phyloP scores from a whole-genome alignment of 2,797 vertebrate genomes.

The Caiman crocodilus region DNA sequence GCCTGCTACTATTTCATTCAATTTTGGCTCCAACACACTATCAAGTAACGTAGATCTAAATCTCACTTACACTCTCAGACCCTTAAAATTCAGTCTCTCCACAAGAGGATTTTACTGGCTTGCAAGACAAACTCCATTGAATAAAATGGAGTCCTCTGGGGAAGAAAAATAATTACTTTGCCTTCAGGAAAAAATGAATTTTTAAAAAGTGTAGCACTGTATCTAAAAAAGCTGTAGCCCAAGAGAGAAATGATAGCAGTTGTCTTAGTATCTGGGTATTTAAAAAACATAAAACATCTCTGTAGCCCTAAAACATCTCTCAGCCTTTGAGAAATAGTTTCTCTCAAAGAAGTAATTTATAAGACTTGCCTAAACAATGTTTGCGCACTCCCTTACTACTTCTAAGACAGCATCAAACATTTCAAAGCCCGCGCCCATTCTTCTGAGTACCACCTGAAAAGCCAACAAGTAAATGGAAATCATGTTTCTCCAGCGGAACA shows the following conservation, averaged over 20 bases:
- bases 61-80: neutral
- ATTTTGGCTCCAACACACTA: neutral
- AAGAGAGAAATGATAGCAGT: neutral
- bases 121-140: neutral
- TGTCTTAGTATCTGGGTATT: neutral
- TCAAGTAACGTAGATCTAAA: neutral
- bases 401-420: neutral
- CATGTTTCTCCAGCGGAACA: neutral
- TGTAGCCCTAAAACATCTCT: neutral
- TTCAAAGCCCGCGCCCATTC: neutral
- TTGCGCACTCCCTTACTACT: constrained; percentile 51
- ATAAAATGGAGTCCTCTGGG: neutral
- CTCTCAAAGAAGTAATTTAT: neutral
- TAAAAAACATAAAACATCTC: neutral
- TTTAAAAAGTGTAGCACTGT: neutral
- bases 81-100: neutral
- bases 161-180: neutral
- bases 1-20: neutral
- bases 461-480: neutral
- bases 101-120: neutral
- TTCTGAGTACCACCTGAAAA: neutral
- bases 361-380: neutral
- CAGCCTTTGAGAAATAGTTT: neutral
- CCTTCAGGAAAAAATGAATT: neutral
- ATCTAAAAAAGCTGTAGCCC: fast-evolving